These are phyloP conservation scores for Drosophila lini DNA, from an alignment of 1,140 invertebrate genomes.

Conservation along the genomic window DNA sequence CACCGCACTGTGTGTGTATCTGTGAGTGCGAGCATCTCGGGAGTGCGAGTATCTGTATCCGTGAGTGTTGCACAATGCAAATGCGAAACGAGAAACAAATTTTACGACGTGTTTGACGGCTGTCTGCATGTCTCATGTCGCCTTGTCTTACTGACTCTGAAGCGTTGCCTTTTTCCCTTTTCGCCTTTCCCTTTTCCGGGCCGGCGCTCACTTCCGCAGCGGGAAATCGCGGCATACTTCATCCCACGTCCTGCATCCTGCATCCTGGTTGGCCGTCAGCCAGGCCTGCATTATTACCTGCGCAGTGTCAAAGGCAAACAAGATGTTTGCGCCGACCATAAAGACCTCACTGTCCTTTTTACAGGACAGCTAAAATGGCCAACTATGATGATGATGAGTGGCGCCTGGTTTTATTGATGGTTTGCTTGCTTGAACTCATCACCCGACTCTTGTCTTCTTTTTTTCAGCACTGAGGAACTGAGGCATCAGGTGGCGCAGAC, in stretches of 20 bases:
- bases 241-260: constrained; percentile 29
- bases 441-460: background rate
- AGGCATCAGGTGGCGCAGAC: constrained; percentile 15
- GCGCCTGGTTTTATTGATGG: constrained; percentile 39
- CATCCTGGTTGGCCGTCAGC: constrained; percentile 38
- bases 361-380: constrained; percentile 26
- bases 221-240: constrained; percentile 36
- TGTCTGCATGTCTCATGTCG: constrained; percentile 53
- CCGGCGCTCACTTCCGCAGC: constrained; percentile 67
- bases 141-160: constrained; percentile 42
- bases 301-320: constrained; percentile 77
- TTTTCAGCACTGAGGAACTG: constrained; percentile 20
- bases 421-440: background rate
- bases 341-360: constrained; percentile 35
- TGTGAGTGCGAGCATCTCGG: constrained; percentile 12
- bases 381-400: constrained; percentile 36
- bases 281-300: constrained; percentile 73
- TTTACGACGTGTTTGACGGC: constrained; percentile 81
- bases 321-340: constrained; percentile 78
- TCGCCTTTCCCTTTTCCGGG: constrained; percentile 36
- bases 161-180: constrained; percentile 4
- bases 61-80: constrained; percentile 74
- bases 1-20: constrained; percentile 33
- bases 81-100: constrained; percentile 79
- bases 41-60: constrained; percentile 28